Evolutionary conservation across 30 jellyfish, hydroid and myxozoan species (phyloP), one percentile per base, ranked within the genome.

Genomic region (Aurelia aurita complex sp. Pacific): DNA sequence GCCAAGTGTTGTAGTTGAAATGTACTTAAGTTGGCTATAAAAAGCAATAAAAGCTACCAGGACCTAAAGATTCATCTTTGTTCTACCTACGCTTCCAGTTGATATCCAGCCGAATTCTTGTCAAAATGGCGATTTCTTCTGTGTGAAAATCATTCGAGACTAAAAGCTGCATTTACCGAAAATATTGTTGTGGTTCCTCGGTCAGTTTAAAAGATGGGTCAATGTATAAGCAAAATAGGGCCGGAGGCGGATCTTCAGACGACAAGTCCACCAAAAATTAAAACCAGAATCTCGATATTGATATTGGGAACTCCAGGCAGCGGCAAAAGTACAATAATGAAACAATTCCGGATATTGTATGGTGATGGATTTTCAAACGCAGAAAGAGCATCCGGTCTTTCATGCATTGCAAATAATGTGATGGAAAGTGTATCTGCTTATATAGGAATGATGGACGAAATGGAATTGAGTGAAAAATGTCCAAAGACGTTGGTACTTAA

Each of bases 311-410:
- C 90, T 15, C 90, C 90, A 10, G 79, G 81, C 10, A 80, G 90
- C 50, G 90, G 90, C 63, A 80, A 80, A 50, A 80, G 90, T 54
- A 80, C 90, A 19, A 69, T 80, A 5, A 80, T 80, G 90, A 66
- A 68, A 53, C 90, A 80, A 34, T 80, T 80, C 63, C 90, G 90
- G 59, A 67, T 80, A 3, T 64, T 80, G n/a, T 80, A 80, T 60
- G 90, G 90, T 10, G 82, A 80, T 46, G 90, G 90, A 33, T 80
- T 80, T 50, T 65, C 90, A 51, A 80, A 38, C 66, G 42, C 81
- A 2, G 90, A 80, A 43, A 52, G 82, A 10, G 54, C 53, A 8
- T 67, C 90, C 43, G 81, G 82, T 29, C 65, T 80, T 29, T 52
- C 90, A 12, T 72, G 55, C 14, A 80, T 80, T 23, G 82, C 90